Evolutionary conservation across 2,888 invertebrate species (phyloP).

Genomic region (Pandemis cinnamomeana): DNA sequence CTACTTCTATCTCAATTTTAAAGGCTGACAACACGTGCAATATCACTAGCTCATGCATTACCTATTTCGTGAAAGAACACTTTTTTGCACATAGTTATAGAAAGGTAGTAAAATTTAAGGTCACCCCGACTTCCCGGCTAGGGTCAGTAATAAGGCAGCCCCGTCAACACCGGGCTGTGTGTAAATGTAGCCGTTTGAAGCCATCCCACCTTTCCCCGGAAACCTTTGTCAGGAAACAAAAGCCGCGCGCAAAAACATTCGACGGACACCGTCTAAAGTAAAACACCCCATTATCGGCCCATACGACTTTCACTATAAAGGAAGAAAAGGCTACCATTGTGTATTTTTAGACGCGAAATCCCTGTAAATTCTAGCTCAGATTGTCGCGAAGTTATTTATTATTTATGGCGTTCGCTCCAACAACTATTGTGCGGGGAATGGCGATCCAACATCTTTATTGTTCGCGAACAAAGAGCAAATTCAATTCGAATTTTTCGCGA

Average conservation of each 20-base stretch:
- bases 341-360: conserved; percentile 8
- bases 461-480: conserved; percentile 6
- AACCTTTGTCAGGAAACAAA: conserved; percentile 13
- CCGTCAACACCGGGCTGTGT: not conserved
- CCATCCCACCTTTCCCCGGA: conserved; percentile 7
- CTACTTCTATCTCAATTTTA: no score
- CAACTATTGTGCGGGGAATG: conserved; percentile 8
- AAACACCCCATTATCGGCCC: conserved; percentile 3
- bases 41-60: no score
- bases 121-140: not conserved
- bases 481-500: conserved; percentile 21
- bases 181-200: conserved; percentile 1
- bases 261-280: not conserved
- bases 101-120: not conserved
- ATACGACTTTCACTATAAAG: not conserved
- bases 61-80: no score
- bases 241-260: conserved; percentile 7
- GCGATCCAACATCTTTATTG: conserved; percentile 19
- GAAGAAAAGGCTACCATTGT: not conserved
- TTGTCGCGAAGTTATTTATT: conserved; percentile 13
- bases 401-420: conserved; percentile 2
- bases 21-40: no score
- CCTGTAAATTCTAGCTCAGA: conserved; percentile 4
- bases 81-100: no score
- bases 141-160: not conserved